phyloP scores from a whole-genome alignment of 2,888 invertebrate species.

The Drosophila sordidapex region DNA sequence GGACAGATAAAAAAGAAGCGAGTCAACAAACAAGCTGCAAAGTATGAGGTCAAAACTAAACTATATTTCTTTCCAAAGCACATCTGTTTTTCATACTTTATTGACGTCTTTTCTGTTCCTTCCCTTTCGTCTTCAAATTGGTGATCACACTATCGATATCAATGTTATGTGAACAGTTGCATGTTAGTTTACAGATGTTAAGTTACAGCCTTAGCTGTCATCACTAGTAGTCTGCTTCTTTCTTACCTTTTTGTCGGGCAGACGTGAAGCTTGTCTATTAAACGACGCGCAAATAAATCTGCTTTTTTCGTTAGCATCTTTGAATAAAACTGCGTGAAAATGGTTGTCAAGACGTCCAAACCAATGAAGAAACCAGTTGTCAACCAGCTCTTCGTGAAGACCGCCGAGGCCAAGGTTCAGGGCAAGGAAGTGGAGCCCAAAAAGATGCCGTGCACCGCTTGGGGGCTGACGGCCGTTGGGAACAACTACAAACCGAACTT shows the following conservation, averaged over 20 bases:
- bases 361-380: conserved; percentile 96
- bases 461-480: conserved; percentile 95
- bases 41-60: no score
- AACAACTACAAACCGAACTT: conserved; percentile 95
- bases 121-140: no score
- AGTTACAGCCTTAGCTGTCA: no score
- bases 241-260: conserved; percentile 84
- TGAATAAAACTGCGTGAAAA: conserved; percentile 78
- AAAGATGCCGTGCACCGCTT: conserved; percentile 95
- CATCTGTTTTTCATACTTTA: no score
- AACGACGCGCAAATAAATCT: conserved; percentile 81
- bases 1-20: neutral
- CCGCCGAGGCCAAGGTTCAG: conserved; percentile 94
- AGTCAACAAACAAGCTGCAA: neutral
- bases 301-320: conserved; percentile 82
- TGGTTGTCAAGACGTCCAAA: conserved; percentile 89
- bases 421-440: conserved; percentile 96
- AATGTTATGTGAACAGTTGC: no score
- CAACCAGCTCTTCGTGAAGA: conserved; percentile 97
- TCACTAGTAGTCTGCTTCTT: conserved; percentile 62
- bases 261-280: conserved; percentile 83
- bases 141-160: no score
- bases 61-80: no score
- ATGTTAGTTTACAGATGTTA: no score
- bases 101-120: no score